These are phyloP conservation scores for Drosophila diplacantha DNA, from an alignment of 2,888 invertebrate species.

Conservation along the genomic window DNA sequence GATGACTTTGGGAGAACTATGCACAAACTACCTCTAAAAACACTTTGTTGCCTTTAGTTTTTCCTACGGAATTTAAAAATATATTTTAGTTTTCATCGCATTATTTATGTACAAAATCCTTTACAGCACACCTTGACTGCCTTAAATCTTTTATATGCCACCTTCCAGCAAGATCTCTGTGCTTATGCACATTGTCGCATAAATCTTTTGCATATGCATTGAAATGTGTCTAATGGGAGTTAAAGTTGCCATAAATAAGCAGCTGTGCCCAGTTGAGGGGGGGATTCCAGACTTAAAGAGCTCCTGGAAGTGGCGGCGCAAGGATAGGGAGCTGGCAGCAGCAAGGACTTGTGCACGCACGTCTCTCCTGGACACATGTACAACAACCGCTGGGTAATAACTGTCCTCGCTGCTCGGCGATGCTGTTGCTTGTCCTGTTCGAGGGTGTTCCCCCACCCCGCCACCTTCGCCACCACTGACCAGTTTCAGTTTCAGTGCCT, in stretches of 20 bases:
- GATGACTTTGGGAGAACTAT: no score
- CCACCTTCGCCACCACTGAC: background rate
- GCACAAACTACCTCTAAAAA: background rate
- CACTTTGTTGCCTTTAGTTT: background rate
- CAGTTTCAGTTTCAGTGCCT: constrained; percentile 27
- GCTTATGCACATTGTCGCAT: constrained; percentile 38
- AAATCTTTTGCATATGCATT: constrained; percentile 66
- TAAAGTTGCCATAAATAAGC: constrained; percentile 74
- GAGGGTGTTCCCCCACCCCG: constrained; percentile 6
- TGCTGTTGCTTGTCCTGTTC: constrained; percentile 37
- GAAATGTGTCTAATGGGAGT: constrained; percentile 74
- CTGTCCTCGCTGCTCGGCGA: constrained; percentile 37
- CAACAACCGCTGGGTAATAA: constrained; percentile 49
- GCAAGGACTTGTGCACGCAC: constrained; percentile 49
- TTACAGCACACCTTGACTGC: background rate
- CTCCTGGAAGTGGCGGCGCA: background rate
- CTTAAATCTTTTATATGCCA: constrained; percentile 1
- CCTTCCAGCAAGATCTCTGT: background rate
- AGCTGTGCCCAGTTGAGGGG: constrained; percentile 4
- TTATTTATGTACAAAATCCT: no score
- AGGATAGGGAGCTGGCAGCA: background rate
- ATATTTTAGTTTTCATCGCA: background rate
- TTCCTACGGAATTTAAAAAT: background rate
- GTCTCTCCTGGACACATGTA: constrained; percentile 52
- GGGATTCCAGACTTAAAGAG: constrained; percentile 25